Conservation (phyloP, 1,140 invertebrate species). For the Eupristina koningsbergeri region DNA sequence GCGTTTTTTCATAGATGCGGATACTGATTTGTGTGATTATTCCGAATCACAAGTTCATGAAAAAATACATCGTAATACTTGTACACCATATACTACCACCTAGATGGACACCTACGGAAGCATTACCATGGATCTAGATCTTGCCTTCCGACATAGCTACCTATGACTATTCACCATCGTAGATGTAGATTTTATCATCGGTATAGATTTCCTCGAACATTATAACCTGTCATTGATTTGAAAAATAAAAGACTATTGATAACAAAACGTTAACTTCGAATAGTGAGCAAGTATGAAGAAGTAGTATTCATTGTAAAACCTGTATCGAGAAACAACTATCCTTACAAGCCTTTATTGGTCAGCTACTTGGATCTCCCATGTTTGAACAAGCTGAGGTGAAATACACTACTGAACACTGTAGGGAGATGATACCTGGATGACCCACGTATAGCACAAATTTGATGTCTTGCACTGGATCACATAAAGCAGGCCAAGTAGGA, state of each 20-base stretch:
- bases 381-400: not conserved
- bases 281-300: not conserved
- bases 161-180: constrained; percentile 49
- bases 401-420: constrained; percentile 53
- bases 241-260: constrained; percentile 59
- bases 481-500: not conserved
- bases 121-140: constrained; percentile 42
- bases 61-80: not conserved
- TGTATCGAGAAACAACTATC: constrained; percentile 24
- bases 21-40: constrained; percentile 49
- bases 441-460: constrained; percentile 60
- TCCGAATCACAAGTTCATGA: not conserved
- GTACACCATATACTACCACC: constrained; percentile 54
- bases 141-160: constrained; percentile 53
- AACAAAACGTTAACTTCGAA: constrained; percentile 30
- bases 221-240: constrained; percentile 43
- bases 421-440: constrained; percentile 61
- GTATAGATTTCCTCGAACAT: constrained; percentile 55
- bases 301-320: not conserved
- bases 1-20: constrained; percentile 48
- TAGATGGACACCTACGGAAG: constrained; percentile 45
- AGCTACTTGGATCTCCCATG: constrained; percentile 53
- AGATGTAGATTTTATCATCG: constrained; percentile 47
- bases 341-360: constrained; percentile 52
- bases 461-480: constrained; percentile 52